Conservation (phyloP, 2,888 invertebrate species). For the Lithophane leautieri region DNA sequence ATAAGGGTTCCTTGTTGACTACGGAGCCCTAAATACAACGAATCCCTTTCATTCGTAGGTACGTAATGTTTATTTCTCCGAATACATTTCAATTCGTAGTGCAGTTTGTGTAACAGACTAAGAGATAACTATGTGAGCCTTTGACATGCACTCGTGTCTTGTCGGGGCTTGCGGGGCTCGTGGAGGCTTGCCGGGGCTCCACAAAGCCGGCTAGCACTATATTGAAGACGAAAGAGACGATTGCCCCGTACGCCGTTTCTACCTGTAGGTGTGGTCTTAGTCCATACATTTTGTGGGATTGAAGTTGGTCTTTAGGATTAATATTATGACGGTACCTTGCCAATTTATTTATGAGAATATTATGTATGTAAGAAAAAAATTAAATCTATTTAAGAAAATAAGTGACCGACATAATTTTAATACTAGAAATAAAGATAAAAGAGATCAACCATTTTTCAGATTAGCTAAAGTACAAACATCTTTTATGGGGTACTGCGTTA, state of each 20-base stretch:
- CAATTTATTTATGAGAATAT: too few species aligned
- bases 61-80: background rate
- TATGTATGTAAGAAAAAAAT: too few species aligned
- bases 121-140: slow-evolving; percentile 46
- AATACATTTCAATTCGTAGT: slow-evolving; percentile 14
- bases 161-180: slow-evolving; percentile 4
- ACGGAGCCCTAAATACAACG: background rate
- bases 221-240: slow-evolving; percentile 47
- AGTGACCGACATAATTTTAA: too few species aligned
- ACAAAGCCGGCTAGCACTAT: slow-evolving; percentile 55
- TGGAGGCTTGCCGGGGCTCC: slow-evolving; percentile 17
- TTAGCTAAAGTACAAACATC: too few species aligned
- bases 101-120: slow-evolving; percentile 18
- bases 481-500: too few species aligned
- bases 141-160: slow-evolving; percentile 46
- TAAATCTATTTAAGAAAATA: too few species aligned
- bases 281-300: background rate
- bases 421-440: too few species aligned
- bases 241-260: slow-evolving; percentile 56
- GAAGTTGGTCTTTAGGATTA: too few species aligned
- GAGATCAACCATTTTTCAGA: too few species aligned
- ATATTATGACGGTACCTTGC: too few species aligned
- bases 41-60: background rate
- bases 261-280: background rate
- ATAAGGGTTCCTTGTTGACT: too few species aligned